phyloP scores from a whole-genome alignment of 2,113 vertebrate genomes.

The Phocoena sinus region DNA sequence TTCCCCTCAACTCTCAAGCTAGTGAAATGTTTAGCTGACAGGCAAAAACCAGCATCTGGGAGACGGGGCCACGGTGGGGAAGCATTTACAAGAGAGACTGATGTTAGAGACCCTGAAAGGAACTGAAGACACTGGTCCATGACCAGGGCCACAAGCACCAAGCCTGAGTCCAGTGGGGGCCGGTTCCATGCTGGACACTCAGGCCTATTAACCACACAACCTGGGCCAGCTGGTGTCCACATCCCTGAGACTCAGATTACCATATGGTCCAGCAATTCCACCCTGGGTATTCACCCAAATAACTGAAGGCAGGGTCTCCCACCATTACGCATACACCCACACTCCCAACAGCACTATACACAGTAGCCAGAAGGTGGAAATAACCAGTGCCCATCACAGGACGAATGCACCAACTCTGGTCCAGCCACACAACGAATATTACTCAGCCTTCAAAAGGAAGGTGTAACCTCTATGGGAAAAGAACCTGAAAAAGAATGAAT shows the following conservation, averaged over 20 bases:
- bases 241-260: fast-evolving
- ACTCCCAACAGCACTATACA: fast-evolving
- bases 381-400: fast-evolving
- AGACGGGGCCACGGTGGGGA: neutral
- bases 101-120: neutral
- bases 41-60: neutral
- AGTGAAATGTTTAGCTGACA: neutral
- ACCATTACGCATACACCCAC: fast-evolving
- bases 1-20: neutral
- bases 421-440: fast-evolving
- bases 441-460: neutral
- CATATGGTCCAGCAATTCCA: fast-evolving
- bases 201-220: fast-evolving
- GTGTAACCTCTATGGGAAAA: neutral
- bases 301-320: neutral
- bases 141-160: fast-evolving
- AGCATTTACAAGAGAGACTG: neutral
- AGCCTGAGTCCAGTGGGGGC: neutral
- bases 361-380: fast-evolving
- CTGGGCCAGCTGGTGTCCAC: neutral
- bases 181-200: fast-evolving
- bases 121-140: neutral
- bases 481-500: neutral
- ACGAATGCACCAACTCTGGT: fast-evolving
- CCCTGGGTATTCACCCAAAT: fast-evolving